phyloP scores from a whole-genome alignment of 2,113 vertebrate genomes.

The Stigmatopora argus region DNA sequence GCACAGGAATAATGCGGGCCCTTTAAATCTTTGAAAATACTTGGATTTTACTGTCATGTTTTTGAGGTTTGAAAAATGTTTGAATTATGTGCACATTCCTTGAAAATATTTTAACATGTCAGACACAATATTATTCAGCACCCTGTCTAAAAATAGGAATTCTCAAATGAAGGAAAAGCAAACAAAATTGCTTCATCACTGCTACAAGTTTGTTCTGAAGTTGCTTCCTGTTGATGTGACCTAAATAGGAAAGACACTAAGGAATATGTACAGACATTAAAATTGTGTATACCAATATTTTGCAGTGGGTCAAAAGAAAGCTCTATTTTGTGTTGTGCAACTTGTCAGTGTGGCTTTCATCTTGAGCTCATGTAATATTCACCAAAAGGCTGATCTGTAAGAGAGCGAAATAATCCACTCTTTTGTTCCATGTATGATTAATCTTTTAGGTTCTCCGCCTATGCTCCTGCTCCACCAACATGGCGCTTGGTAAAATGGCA shows the following conservation, averaged over 20 bases:
- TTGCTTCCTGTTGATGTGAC: too few relatives aligned
- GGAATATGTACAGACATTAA: neutral
- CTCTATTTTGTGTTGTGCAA: slow-evolving; percentile 25
- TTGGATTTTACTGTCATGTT: too few relatives aligned
- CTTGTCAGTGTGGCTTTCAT: slow-evolving; percentile 30
- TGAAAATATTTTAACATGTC: too few relatives aligned
- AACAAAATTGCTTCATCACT: too few relatives aligned
- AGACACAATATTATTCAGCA: too few relatives aligned
- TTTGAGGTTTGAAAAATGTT: too few relatives aligned
- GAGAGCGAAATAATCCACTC: slow-evolving; percentile 46
- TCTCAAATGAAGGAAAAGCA: too few relatives aligned
- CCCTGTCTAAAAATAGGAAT: too few relatives aligned
- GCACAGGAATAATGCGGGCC: slow-evolving; percentile 62
- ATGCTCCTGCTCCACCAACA: slow-evolving; percentile 25
- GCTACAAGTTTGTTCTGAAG: too few relatives aligned
- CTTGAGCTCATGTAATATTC: slow-evolving; percentile 41
- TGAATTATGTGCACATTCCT: too few relatives aligned
- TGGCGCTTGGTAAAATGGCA: slow-evolving; percentile 5
- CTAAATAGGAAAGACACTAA: too few relatives aligned
- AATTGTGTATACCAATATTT: neutral
- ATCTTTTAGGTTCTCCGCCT: slow-evolving; percentile 9
- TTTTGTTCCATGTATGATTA: slow-evolving; percentile 44
- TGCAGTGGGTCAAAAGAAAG: neutral
- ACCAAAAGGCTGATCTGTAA: slow-evolving; percentile 42
- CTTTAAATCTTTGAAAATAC: too few relatives aligned